A percentile compares a stretch with the other conserved stretches of the same genome.
These are phyloP conservation scores for Oscheius onirici DNA, from an alignment of 2,888 invertebrate genomes.

Conservation along the genomic window DNA sequence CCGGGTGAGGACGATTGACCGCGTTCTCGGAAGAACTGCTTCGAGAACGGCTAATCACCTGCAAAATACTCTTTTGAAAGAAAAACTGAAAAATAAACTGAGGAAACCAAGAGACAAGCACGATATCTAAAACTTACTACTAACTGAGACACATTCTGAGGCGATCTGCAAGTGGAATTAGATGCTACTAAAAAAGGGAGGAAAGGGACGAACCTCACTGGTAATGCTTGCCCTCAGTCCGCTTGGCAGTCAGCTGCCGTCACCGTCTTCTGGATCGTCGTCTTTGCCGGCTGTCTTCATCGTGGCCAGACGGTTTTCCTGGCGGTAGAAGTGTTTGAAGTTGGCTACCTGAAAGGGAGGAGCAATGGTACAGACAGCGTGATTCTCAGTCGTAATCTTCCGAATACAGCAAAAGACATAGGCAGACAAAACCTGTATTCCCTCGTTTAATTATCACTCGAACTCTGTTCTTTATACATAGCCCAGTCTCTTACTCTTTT, in stretches of 20 bases:
- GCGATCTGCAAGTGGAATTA: neutral
- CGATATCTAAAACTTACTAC: conserved; percentile 7
- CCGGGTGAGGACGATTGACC: neutral
- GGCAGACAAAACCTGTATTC: too few species aligned
- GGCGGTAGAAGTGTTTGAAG: conserved; percentile 74
- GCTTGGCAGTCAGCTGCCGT: conserved; percentile 31
- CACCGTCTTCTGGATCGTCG: conserved; percentile 28
- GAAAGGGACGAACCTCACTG: conserved; percentile 34
- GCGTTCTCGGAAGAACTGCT: conserved; percentile 23
- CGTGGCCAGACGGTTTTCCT: conserved; percentile 69
- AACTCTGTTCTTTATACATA: too few species aligned
- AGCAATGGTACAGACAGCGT: too few species aligned
- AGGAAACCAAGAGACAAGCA: neutral
- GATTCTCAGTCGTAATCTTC: too few species aligned
- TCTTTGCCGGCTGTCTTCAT: conserved; percentile 50
- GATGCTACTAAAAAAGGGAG: neutral
- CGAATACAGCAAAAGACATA: too few species aligned
- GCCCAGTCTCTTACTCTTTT: too few species aligned
- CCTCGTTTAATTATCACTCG: too few species aligned
- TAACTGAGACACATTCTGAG: neutral
- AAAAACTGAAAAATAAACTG: neutral
- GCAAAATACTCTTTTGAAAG: neutral
- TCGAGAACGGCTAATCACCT: conserved; percentile 23
- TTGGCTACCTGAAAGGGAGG: conserved; percentile 71
- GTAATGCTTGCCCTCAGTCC: conserved; percentile 45